Conservation (phyloP, 2,797 vertebrate species). For the Chrosomus eos region DNA sequence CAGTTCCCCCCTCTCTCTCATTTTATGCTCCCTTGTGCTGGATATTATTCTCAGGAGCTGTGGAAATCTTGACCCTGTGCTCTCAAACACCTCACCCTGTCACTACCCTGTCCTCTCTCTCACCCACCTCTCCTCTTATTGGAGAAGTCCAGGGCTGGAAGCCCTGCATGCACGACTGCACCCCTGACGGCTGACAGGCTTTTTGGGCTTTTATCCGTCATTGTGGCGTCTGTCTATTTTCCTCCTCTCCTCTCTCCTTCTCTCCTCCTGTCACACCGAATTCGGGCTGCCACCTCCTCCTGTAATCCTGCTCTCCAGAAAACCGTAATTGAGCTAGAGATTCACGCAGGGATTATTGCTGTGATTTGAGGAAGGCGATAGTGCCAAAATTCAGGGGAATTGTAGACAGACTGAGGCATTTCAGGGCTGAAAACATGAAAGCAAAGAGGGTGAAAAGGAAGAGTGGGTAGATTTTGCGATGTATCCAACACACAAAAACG, state of each 20-base stretch:
- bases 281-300: conserved; percentile 69
- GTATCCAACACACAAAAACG: neutral
- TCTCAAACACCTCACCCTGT: conserved; percentile 47
- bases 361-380: conserved; percentile 70
- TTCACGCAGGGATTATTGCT: conserved; percentile 79
- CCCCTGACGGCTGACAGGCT: conserved; percentile 54
- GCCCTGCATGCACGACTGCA: conserved; percentile 54
- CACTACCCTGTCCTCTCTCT: conserved; percentile 27
- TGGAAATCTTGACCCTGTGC: conserved; percentile 25
- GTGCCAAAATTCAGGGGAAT: conserved; percentile 60
- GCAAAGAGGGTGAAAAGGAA: conserved; percentile 10
- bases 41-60: conserved; percentile 34
- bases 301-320: conserved; percentile 80
- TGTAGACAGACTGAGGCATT: conserved; percentile 54
- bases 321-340: conserved; percentile 79
- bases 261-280: conserved; percentile 71
- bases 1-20: conserved; percentile 63
- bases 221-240: conserved; percentile 57
- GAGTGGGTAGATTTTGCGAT: conserved; percentile 21
- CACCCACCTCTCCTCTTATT: conserved; percentile 54
- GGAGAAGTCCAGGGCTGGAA: conserved; percentile 62
- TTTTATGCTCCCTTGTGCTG: conserved; percentile 45
- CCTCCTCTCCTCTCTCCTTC: conserved; percentile 68
- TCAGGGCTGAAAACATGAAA: conserved; percentile 57
- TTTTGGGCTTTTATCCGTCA: conserved; percentile 54